Evolutionary conservation across 2,113 vertebrate genomes (phyloP).

Genomic region (Paracanthobrama guichenoti): DNA sequence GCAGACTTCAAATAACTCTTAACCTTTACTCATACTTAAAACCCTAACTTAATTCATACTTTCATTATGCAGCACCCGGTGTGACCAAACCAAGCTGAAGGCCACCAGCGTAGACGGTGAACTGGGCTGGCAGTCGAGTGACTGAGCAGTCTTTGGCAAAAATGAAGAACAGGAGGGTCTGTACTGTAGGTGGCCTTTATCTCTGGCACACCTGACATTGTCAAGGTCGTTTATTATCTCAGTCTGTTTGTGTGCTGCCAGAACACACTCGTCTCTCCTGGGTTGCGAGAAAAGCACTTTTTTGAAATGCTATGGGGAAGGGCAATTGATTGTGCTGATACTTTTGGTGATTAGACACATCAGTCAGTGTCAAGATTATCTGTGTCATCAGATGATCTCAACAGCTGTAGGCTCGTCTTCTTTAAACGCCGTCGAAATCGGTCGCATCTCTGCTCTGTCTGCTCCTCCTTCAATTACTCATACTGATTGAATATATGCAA

Average conservation of each 20-base stretch:
- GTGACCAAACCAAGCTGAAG: background rate
- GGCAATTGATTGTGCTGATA: constrained; percentile 77
- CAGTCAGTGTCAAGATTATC: constrained; percentile 81
- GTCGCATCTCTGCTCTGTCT: constrained; percentile 58
- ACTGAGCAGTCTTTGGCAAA: constrained; percentile 20
- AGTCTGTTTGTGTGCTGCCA: constrained; percentile 74
- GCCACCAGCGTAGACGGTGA: background rate
- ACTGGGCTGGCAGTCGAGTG: background rate
- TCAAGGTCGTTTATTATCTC: constrained; percentile 61
- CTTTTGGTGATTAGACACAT: constrained; percentile 79
- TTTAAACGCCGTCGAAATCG: constrained; percentile 62
- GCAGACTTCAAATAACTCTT: background rate
- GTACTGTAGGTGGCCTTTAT: constrained; percentile 28
- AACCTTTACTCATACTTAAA: background rate
- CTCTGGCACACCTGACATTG: constrained; percentile 31
- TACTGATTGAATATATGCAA: constrained; percentile 83
- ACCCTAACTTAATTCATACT: background rate
- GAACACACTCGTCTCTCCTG: constrained; percentile 61
- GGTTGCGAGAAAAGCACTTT: constrained; percentile 58
- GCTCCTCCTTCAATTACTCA: constrained; percentile 74
- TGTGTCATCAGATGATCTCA: constrained; percentile 70
- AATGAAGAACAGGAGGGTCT: constrained; percentile 19
- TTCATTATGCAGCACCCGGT: background rate
- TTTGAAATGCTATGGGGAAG: constrained; percentile 64
- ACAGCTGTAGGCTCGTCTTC: constrained; percentile 54